These are phyloP conservation scores for Troides oblongomaculatus DNA, from an alignment of 2,888 invertebrate genomes.

Conservation along the genomic window DNA sequence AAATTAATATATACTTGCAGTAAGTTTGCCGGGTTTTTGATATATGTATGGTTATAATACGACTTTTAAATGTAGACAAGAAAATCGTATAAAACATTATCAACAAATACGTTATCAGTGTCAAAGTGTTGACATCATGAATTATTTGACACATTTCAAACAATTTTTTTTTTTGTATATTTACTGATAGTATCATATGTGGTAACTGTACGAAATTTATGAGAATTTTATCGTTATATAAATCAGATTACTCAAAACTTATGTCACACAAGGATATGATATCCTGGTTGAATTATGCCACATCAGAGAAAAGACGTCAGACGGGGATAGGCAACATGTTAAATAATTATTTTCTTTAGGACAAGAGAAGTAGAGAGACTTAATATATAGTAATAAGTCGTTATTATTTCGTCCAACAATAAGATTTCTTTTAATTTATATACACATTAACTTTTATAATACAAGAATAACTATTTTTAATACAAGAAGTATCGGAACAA, in stretches of 20 bases:
- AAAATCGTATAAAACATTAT: background rate
- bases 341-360: background rate
- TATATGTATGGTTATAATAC: no score
- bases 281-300: background rate
- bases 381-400: no score
- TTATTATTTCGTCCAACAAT: no score
- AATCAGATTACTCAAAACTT: background rate
- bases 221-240: background rate
- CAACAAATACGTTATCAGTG: background rate
- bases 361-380: no score
- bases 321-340: background rate
- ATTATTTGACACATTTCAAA: background rate
- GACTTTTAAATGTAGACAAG: background rate
- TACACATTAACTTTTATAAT: no score
- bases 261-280: background rate
- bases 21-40: no score
- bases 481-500: no score
- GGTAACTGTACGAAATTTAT: background rate
- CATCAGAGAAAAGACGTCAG: background rate
- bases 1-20: no score
- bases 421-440: no score
- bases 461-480: no score
- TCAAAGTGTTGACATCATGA: background rate
- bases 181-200: background rate
- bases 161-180: background rate